These are phyloP conservation scores for Harpagoxenus sublaevis DNA, from an alignment of 2,888 invertebrate genomes.

Conservation along the genomic window DNA sequence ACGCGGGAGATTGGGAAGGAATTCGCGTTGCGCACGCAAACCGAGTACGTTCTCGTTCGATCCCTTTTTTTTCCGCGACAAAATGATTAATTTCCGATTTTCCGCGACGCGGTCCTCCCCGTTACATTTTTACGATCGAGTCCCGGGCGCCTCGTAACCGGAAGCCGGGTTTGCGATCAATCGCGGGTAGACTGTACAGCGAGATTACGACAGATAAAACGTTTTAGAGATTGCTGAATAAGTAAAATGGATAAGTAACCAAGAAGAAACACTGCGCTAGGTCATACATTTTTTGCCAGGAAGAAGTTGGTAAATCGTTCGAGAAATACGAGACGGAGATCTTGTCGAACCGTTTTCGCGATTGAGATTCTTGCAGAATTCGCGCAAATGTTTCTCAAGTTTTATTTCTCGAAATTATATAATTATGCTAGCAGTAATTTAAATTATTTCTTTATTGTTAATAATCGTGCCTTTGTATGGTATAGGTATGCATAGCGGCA, in stretches of 20 bases:
- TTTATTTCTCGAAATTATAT: background rate
- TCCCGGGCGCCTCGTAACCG: conserved; percentile 46
- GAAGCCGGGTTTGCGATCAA: conserved; percentile 28
- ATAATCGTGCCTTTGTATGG: background rate
- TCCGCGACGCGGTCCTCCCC: background rate
- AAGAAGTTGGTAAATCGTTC: background rate
- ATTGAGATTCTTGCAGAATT: background rate
- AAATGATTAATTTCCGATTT: conserved; percentile 55
- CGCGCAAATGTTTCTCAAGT: background rate
- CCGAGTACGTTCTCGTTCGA: conserved; percentile 3
- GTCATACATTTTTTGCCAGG: conserved; percentile 9
- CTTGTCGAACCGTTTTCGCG: background rate
- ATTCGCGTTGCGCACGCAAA: conserved; percentile 16
- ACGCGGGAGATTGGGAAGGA: conserved; percentile 59
- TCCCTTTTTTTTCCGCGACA: background rate
- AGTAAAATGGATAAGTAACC: background rate
- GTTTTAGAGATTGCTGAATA: conserved; percentile 21
- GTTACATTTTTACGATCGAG: conserved; percentile 23
- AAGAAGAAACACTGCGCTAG: background rate
- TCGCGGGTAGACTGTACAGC: conserved; percentile 26
- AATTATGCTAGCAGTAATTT: no score
- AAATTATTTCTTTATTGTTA: background rate
- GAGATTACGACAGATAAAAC: conserved; percentile 41
- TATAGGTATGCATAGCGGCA: background rate
- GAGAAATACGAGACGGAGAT: background rate